These are phyloP conservation scores for Conus betulinus DNA, from an alignment of 1,140 invertebrate genomes.

Conservation along the genomic window DNA sequence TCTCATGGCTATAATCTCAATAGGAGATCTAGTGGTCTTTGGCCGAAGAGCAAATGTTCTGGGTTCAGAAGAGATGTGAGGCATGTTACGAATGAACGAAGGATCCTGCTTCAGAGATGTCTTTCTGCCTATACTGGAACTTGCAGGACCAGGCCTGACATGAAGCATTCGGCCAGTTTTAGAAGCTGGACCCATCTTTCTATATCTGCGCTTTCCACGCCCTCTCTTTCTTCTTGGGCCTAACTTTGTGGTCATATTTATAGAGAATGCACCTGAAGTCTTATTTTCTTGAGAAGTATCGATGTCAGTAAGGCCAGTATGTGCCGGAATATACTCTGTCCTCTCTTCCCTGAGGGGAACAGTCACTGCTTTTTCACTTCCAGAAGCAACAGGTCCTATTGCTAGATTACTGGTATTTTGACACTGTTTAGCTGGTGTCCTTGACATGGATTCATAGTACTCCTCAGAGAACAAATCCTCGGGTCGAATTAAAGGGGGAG, in stretches of 20 bases:
- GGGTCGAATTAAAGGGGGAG: slow-evolving; percentile 22
- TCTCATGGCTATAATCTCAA: slow-evolving; percentile 61
- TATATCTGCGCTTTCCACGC: background rate
- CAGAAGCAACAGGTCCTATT: background rate
- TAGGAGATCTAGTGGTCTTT: slow-evolving; percentile 59
- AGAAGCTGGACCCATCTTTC: slow-evolving; percentile 28
- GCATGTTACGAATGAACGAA: background rate
- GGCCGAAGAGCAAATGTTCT: slow-evolving; percentile 48
- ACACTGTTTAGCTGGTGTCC: background rate
- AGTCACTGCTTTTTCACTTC: background rate
- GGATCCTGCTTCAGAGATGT: background rate
- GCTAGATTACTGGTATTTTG: background rate
- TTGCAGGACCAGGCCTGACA: slow-evolving; percentile 18
- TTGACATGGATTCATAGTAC: slow-evolving; percentile 10
- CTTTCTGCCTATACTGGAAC: slow-evolving; percentile 16
- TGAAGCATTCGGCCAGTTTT: slow-evolving; percentile 23
- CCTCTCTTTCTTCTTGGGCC: background rate
- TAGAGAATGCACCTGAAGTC: background rate
- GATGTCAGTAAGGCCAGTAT: background rate
- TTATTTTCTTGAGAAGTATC: background rate
- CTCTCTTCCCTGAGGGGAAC: background rate
- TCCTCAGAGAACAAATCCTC: slow-evolving; percentile 31
- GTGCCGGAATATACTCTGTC: background rate
- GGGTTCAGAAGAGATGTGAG: background rate
- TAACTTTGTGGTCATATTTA: background rate